phyloP scores from a whole-genome alignment of 1,140 invertebrate genomes.

The Drosophila tani region DNA sequence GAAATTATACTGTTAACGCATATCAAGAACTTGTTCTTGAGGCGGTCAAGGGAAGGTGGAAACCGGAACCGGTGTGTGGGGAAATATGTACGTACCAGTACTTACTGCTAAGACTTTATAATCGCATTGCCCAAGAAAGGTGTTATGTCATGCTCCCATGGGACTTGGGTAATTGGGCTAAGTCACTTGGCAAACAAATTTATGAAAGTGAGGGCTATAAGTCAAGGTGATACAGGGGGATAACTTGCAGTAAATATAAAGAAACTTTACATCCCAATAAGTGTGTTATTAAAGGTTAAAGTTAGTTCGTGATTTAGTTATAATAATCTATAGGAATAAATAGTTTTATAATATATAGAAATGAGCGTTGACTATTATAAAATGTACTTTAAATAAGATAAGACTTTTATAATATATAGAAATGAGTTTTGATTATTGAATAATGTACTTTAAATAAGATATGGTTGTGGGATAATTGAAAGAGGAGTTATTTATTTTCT shows the following conservation, averaged over 20 bases:
- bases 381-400: no score
- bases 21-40: slow-evolving; percentile 51
- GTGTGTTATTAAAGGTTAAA: no score
- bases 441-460: no score
- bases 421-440: no score
- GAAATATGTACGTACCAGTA: slow-evolving; percentile 21
- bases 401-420: no score
- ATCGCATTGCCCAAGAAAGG: slow-evolving; percentile 30
- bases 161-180: slow-evolving; percentile 7
- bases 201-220: slow-evolving; percentile 5
- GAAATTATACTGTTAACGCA: slow-evolving; percentile 38
- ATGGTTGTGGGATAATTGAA: no score
- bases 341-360: no score
- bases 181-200: slow-evolving; percentile 1
- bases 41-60: slow-evolving; percentile 12
- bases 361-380: no score
- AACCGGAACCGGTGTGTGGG: slow-evolving; percentile 51
- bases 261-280: no score
- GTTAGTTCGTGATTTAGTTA: no score
- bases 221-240: background rate
- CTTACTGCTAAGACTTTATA: slow-evolving; percentile 36
- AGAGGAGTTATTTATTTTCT: no score
- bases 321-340: no score
- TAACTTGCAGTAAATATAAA: background rate
- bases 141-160: slow-evolving; percentile 52